Evolutionary conservation across 2,888 invertebrate genomes (phyloP).

Genomic region (Lamproptera curius): DNA sequence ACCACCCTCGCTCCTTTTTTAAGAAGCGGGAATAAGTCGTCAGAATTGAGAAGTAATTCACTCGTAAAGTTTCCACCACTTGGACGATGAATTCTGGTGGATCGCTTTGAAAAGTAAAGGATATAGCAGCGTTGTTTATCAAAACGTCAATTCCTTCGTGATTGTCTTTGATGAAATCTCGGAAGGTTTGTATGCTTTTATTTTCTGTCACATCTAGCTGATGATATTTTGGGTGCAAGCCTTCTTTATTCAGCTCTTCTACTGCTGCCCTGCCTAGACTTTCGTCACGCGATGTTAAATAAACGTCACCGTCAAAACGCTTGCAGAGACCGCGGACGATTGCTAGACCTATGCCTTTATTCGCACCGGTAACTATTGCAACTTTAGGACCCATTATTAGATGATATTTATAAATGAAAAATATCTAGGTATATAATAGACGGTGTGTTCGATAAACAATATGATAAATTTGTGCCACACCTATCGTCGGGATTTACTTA

Average conservation of each 20-base stretch:
- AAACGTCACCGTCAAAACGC: conserved; percentile 33
- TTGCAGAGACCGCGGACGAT: conserved; percentile 76
- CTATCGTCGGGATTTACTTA: too few relatives aligned
- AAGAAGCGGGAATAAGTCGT: conserved; percentile 84
- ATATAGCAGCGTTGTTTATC: conserved; percentile 87
- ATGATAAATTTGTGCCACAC: too few relatives aligned
- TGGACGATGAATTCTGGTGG: conserved; percentile 81
- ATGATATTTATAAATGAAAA: too few relatives aligned
- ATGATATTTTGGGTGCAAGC: conserved; percentile 78
- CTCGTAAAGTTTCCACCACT: conserved; percentile 82
- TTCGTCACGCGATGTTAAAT: conserved; percentile 82
- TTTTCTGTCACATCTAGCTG: conserved; percentile 82
- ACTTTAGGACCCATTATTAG: conserved; percentile 37
- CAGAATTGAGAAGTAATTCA: conserved; percentile 84
- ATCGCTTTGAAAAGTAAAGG: conserved; percentile 78
- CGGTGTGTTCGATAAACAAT: too few relatives aligned
- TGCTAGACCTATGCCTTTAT: conserved; percentile 85
- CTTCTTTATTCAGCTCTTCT: conserved; percentile 74
- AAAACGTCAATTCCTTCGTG: conserved; percentile 85
- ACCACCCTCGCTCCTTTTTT: conserved; percentile 84
- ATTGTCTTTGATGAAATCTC: conserved; percentile 76
- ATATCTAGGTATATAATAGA: too few relatives aligned
- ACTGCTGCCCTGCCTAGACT: conserved; percentile 79
- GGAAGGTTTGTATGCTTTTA: conserved; percentile 77
- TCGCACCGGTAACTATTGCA: conserved; percentile 82